Percentiles rank a stretch among this genome's conserved stretches.
Conservation (phyloP, 2,113 vertebrate genomes). For the Stigmatopora nigra region DNA sequence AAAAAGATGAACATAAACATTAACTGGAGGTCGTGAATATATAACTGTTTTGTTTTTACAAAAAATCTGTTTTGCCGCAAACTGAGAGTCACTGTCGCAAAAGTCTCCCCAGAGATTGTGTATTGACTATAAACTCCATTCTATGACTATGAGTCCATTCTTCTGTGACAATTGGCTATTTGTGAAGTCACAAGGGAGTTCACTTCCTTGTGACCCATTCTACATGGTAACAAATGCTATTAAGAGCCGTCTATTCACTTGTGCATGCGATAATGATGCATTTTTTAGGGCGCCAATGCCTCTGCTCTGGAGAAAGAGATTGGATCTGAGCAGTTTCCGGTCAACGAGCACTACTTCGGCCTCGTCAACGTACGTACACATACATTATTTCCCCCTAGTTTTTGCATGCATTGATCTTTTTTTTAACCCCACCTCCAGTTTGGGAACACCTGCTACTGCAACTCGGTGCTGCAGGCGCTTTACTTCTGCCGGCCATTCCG, state of each 20-base stretch:
- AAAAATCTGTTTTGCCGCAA: neutral
- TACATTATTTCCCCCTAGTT: neutral
- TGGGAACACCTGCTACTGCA: slow-evolving; percentile 98
- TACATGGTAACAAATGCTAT: slow-evolving; percentile 10
- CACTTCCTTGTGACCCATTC: neutral
- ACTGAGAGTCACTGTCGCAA: neutral
- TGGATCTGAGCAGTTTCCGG: slow-evolving; percentile 98
- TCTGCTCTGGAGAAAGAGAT: slow-evolving; percentile 99
- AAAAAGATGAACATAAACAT: neutral
- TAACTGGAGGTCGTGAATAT: neutral
- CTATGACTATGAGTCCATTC: neutral
- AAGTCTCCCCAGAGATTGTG: neutral
- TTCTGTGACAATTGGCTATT: neutral
- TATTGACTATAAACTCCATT: neutral
- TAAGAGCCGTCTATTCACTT: slow-evolving; percentile 7
- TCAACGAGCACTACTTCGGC: slow-evolving; percentile 99
- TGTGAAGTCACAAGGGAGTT: neutral
- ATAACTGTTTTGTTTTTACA: neutral
- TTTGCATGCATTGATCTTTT: neutral
- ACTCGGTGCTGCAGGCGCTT: slow-evolving; percentile 95
- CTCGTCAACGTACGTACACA: slow-evolving; percentile 90
- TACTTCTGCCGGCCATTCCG: slow-evolving; percentile 97
- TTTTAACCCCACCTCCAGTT: slow-evolving; percentile 71
- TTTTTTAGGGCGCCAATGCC: slow-evolving; percentile 94
- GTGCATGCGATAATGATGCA: neutral